Evolutionary conservation across 2,113 vertebrate species (phyloP).

Genomic region (Serinus canaria): DNA sequence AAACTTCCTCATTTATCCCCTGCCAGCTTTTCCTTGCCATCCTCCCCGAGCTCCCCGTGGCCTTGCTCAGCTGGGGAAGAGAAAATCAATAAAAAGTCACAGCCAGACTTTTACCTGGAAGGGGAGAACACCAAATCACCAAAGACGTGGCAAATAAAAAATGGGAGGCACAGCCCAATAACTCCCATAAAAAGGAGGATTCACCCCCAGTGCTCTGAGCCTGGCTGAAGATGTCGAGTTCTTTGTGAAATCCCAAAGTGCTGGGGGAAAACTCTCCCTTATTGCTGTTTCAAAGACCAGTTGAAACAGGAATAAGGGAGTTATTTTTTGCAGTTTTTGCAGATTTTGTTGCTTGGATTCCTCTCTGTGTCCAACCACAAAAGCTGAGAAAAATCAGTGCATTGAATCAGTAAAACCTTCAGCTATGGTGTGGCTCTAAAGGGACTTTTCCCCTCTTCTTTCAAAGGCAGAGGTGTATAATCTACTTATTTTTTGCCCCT

Average conservation of each 20-base stretch:
- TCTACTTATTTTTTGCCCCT: not conserved
- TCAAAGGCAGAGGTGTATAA: not conserved
- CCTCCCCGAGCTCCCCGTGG: rapidly evolving
- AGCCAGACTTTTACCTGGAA: not conserved
- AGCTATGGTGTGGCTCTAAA: not conserved
- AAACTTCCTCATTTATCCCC: not conserved
- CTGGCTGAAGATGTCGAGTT: not conserved
- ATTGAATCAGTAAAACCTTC: not conserved
- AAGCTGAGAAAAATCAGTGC: not conserved
- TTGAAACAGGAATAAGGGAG: too few species aligned
- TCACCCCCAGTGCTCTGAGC: not conserved
- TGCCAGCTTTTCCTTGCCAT: not conserved
- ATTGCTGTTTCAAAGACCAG: not conserved
- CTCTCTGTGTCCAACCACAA: not conserved
- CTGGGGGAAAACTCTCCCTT: not conserved
- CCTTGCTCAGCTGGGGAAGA: not conserved
- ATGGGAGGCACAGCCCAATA: not conserved
- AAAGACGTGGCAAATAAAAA: not conserved
- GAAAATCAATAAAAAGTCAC: not conserved
- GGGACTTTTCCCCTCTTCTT: not conserved
- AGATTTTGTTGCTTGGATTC: not conserved
- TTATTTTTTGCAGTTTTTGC: not conserved
- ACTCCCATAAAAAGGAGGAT: not conserved
- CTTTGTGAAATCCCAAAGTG: not conserved
- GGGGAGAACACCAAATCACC: not conserved